Conservation (phyloP, 2,888 invertebrate species). For the Strigamia crassipes region DNA sequence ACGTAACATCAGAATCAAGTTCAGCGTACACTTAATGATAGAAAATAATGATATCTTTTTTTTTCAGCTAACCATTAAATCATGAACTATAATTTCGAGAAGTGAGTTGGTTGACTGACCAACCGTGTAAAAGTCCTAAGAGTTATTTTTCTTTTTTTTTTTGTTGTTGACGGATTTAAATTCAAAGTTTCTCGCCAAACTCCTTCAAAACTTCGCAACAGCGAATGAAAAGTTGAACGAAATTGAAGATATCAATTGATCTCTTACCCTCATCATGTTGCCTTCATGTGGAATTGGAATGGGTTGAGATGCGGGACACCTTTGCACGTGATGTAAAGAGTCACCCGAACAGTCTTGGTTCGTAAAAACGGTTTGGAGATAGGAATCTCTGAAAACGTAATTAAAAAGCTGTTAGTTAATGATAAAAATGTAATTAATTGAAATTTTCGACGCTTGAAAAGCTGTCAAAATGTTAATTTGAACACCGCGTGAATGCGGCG, state of each 20-base stretch:
- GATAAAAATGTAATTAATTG: not conserved
- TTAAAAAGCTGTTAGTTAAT: not conserved
- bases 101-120: not conserved
- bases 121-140: not conserved
- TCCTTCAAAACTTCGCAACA: too few species aligned
- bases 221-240: too few species aligned
- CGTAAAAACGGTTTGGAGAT: not conserved
- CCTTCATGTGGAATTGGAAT: not conserved
- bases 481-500: not conserved
- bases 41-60: too few species aligned
- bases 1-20: too few species aligned
- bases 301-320: constrained; percentile 2
- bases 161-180: too few species aligned
- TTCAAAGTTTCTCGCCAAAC: not conserved
- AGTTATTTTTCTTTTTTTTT: not conserved
- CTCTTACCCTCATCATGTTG: not conserved
- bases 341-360: not conserved
- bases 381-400: not conserved
- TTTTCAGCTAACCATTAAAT: not conserved
- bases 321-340: not conserved
- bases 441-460: too few species aligned
- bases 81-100: not conserved
- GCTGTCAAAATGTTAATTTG: too few species aligned
- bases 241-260: too few species aligned
- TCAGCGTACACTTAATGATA: too few species aligned